Percentiles rank a stretch among this genome's conserved stretches.
Evolutionary conservation across 2,888 invertebrate genomes (phyloP).

Genomic region (Cheilosia grossa): DNA sequence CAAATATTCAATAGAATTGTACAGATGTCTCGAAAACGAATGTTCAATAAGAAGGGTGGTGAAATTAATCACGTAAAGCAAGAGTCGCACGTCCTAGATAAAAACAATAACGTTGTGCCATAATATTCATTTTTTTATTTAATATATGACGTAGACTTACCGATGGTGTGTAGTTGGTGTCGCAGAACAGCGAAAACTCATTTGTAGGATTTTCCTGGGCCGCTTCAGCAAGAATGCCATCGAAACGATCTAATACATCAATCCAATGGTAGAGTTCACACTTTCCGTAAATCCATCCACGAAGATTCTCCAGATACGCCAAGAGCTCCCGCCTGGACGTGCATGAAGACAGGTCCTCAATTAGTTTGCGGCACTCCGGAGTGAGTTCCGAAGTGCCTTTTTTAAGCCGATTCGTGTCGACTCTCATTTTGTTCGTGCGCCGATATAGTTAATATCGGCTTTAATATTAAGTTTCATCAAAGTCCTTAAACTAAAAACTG

Average conservation of each 20-base stretch:
- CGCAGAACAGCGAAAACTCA: slow-evolving; percentile 86
- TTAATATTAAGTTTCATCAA: background rate
- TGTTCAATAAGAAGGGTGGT: slow-evolving; percentile 93
- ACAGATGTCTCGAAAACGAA: slow-evolving; percentile 93
- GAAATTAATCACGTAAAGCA: slow-evolving; percentile 91
- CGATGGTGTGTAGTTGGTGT: slow-evolving; percentile 86
- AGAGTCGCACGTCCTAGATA: slow-evolving; percentile 87
- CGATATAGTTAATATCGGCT: background rate
- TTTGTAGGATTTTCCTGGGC: slow-evolving; percentile 82
- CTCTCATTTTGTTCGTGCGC: slow-evolving; percentile 86
- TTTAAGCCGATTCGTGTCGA: slow-evolving; percentile 91
- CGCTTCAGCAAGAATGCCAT: slow-evolving; percentile 90
- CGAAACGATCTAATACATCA: slow-evolving; percentile 90
- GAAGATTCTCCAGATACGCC: slow-evolving; percentile 88
- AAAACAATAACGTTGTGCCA: slow-evolving; percentile 4
- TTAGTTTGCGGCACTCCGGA: slow-evolving; percentile 90
- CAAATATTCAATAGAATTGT: slow-evolving; percentile 94
- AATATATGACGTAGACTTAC: slow-evolving; percentile 80
- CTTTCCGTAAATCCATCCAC: slow-evolving; percentile 93
- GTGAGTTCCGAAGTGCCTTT: slow-evolving; percentile 93
- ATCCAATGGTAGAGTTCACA: slow-evolving; percentile 95
- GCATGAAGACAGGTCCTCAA: slow-evolving; percentile 88
- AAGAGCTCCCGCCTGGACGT: slow-evolving; percentile 87
- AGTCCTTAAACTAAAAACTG: background rate
- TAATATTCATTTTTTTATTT: background rate